phyloP scores from a whole-genome alignment of 2,888 invertebrate genomes.

The Lasioglossum figueresi region DNA sequence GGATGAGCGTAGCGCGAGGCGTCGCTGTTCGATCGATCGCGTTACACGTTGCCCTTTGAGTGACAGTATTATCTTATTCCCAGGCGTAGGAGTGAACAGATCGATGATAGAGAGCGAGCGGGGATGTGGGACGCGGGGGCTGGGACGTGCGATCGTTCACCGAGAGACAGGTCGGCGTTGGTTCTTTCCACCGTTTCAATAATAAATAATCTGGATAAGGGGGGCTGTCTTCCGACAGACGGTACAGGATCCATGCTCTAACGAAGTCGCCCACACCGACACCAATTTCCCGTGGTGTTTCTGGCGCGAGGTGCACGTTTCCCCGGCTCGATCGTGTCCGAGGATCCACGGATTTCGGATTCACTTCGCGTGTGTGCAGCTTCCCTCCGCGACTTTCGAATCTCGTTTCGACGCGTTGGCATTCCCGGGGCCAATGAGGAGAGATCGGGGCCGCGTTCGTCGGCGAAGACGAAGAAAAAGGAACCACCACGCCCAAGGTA shows the following conservation, averaged over 20 bases:
- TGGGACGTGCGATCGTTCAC: slow-evolving; percentile 35
- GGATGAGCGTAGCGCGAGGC: slow-evolving; percentile 24
- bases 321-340: background rate
- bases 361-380: slow-evolving; percentile 62
- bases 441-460: slow-evolving; percentile 70
- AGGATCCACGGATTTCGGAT: slow-evolving; percentile 65
- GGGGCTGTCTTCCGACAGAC: background rate
- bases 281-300: background rate
- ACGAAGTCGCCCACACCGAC: background rate
- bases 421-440: slow-evolving; percentile 74
- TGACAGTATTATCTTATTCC: slow-evolving; percentile 52
- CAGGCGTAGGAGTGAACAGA: slow-evolving; percentile 32
- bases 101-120: slow-evolving; percentile 18
- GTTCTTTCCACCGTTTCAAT: slow-evolving; percentile 32
- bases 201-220: slow-evolving; percentile 33
- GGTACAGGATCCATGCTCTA: background rate
- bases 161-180: slow-evolving; percentile 28
- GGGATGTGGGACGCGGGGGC: background rate
- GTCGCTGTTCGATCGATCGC: slow-evolving; percentile 51
- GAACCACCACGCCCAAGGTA: slow-evolving; percentile 80
- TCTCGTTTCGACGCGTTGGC: slow-evolving; percentile 74
- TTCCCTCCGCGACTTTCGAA: slow-evolving; percentile 74
- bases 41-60: slow-evolving; percentile 38
- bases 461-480: slow-evolving; percentile 74
- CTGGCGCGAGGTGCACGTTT: too few relatives aligned